Evolutionary conservation across 2,113 vertebrate genomes (phyloP), one percentile per base, ranked within the genome.

Genomic region (Vanacampus margaritifer): DNA sequence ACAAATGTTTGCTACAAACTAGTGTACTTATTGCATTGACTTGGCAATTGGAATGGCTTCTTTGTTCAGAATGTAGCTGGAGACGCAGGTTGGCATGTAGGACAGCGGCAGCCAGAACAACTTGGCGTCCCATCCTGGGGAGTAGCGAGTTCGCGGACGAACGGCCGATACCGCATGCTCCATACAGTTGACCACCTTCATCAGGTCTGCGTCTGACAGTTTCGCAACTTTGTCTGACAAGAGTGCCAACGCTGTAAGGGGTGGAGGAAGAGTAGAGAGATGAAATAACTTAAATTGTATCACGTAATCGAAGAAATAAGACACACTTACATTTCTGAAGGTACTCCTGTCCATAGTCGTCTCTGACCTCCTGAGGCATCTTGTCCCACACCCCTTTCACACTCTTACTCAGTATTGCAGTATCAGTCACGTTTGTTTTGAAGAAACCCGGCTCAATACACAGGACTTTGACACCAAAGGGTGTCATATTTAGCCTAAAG

Each of bases 111-210:
- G 82, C 88, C 87, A 93, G 70, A 94, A 84, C 12, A 95, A 32
- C 83, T 94, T 95, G 68, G 93, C 94, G 69, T 95, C 93, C 94
- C 93, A 95, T 64, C 94, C 93, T 0, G 92, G 76, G 0, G 91
- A 82, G 48, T 95, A 97, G 41, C 93, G 83, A 4, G 80, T 92
- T 12, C 91, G 88, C 0, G 94, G 93, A 53, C 87, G 82, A 56
- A 89, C 84, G 5, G 93, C 88, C 0, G 85, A 89, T 37, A 96
- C 75, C 0, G 93, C 93, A 4, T 96, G 94, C 76, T 96, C 93
- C 92, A 92, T 93, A 62, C 93, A 95, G 85, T 82, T 72, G 3
- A 93, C 94, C 79, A 92, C 92, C 65, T 93, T 93, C 84, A 93
- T 93, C 84, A 93, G 86, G 65, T 94, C 90, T 7, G 71, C 74